Evolutionary conservation across 2,888 invertebrate species (phyloP), one percentile per base, ranked within the genome.

Genomic region (Entomobrya proxima): DNA sequence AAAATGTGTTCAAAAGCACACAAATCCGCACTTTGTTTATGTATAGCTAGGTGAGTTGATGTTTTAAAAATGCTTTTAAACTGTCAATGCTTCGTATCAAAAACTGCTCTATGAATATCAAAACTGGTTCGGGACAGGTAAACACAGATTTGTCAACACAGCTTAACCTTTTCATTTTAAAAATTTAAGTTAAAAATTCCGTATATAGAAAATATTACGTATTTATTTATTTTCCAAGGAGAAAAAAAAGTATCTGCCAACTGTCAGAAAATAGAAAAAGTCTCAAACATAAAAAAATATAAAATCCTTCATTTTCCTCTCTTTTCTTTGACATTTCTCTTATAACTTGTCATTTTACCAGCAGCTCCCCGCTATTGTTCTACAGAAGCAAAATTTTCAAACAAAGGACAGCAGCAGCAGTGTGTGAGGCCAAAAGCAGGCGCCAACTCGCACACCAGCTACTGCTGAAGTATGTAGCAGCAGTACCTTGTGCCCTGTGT

Each of bases 251-350:
- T 50, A 74, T 74, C 74, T 74, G 74, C 50, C 74, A 74, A 74
- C 50, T 74, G 50, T 74, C 50, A 74, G 50, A 50, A 69, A 69
- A 24, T 40, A 44, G 24, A 24, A n/a, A 40, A 44, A 24, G 24
- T 40, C 40, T 40, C 0, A 74, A 50, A 74, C 40, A 69, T 24
- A 47, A 50, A 30, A 18, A 72, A 15, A 21, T 15, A 35, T 3
- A 32, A 64, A 69, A 44, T 21, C 44, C 27, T 69, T 69, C 7
- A 7, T 21, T 76, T 76, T 76, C 24, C 5, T 37, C 37, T 76
- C 58, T 76, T 13, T 1, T 37, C 37, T 76, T 76, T 76, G 76
- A 76, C 76, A 55, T 35, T 24, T 18, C 50, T 52, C 44, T 64
- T 40, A 40, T 18, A 69, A 69, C 21, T 18, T 40, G 69, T 69